Evolutionary conservation across 2,797 vertebrate genomes (phyloP), one percentile per base, ranked within the genome.

Genomic region (Acestrorhynchus altus): DNA sequence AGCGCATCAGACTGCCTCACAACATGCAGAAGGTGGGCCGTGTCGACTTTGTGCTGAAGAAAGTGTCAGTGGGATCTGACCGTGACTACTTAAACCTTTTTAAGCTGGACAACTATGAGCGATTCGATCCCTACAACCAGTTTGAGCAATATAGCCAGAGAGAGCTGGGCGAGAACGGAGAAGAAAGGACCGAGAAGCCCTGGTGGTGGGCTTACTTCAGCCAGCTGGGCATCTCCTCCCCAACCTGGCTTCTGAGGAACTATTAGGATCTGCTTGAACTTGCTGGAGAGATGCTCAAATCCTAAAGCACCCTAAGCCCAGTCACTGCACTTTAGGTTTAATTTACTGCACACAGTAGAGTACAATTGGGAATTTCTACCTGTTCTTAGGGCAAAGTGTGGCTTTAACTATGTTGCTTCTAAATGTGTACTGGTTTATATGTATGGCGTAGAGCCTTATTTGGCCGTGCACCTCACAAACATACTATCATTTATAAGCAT

Each of bases 181-280:
- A 87, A 80, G 88, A 81, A 86, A 92, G 84, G 61, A 15, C 93
- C 91, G 94, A 95, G 84, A 98, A 97, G 83, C 98, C 97, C 0
- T 99, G 97, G 97, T 99, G 97, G 98, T 99, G 98, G 98, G 91
- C 92, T 15, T 99, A 99, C 87, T 98, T 99, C 87, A 94, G 94
- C 46, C 94, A 95, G 18, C 91, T 96, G 15, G 94, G 93, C 51
- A 85, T 92, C 8, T 91, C 95, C 12, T 91, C 94, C 76, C 98
- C 98, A 0, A 90, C 92, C 49, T 99, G 98, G 98, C 91, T 99
- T 83, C 94, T 99, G 56, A 94, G 94, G 84, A 95, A 93, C 81
- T 90, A 93, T 74, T 93, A 90, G 86, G 6, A 8, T 18, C 42
- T 18, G 31, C 9, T 40, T 18, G 39, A 61, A 28, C 49, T 24